A percentile compares a stretch with the other conserved stretches of the same genome.
Conservation (phyloP, 2,888 invertebrate genomes). For the Mythimna ferrago region DNA sequence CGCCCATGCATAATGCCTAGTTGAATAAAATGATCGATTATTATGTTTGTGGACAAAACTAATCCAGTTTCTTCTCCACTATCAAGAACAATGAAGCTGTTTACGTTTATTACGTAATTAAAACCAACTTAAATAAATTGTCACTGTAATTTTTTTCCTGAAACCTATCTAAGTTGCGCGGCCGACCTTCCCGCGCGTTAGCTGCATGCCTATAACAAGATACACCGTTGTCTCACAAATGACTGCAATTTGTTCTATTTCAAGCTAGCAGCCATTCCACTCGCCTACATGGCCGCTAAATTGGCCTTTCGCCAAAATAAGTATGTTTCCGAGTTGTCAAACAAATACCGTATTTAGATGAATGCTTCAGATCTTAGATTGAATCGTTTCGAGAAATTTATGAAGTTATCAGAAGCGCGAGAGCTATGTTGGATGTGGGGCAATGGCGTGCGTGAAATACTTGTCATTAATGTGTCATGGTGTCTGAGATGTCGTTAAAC, state of each 20-base stretch:
- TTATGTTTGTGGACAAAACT: no score
- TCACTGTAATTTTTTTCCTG: neutral
- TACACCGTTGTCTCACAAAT: conserved; percentile 56
- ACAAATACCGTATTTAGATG: conserved; percentile 62
- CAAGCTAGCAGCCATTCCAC: conserved; percentile 50
- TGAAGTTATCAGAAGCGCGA: conserved; percentile 33
- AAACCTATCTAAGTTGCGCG: neutral
- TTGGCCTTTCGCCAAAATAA: conserved; percentile 65
- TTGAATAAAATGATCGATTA: no score
- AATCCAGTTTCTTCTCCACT: neutral
- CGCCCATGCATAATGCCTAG: no score
- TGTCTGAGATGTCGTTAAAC: conserved; percentile 8
- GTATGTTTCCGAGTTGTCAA: conserved; percentile 56
- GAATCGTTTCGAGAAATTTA: conserved; percentile 46
- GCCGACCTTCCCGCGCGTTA: conserved; percentile 37
- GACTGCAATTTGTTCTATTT: conserved; percentile 63
- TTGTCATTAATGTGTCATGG: conserved; percentile 20
- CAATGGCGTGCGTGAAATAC: conserved; percentile 25
- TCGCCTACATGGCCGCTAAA: conserved; percentile 40
- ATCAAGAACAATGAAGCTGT: neutral
- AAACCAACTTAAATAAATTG: neutral
- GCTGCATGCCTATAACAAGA: conserved; percentile 56
- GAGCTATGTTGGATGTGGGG: conserved; percentile 31
- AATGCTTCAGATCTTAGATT: conserved; percentile 56
- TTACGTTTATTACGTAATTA: neutral